Conservation (phyloP, 2,797 vertebrate species). For the Gallirallus australis region DNA sequence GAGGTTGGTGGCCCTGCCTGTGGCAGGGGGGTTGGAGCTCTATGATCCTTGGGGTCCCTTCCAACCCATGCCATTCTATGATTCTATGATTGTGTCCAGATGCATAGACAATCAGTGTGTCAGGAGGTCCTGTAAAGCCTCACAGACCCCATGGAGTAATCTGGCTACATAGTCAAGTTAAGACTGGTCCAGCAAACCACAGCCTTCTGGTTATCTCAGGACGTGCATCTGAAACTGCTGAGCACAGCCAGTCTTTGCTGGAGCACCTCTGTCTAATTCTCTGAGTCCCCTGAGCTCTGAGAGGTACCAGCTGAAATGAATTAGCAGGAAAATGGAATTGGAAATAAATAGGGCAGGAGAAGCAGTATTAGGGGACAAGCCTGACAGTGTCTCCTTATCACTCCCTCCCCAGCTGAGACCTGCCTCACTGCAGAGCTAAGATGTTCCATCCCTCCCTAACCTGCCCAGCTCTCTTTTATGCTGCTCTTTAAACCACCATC, state of each 20-base stretch:
- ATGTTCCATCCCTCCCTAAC: neutral
- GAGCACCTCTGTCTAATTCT: neutral
- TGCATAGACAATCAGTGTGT: neutral
- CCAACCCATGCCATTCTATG: too few species aligned
- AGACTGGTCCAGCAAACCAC: neutral
- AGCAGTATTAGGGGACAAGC: neutral
- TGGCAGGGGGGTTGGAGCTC: too few species aligned
- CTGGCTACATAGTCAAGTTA: neutral
- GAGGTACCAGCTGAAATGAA: neutral
- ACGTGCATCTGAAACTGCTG: neutral
- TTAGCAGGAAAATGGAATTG: neutral
- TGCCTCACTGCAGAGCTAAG: neutral
- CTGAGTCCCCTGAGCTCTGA: neutral
- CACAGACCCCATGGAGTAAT: neutral
- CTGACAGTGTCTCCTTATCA: neutral
- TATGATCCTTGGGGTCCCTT: too few species aligned
- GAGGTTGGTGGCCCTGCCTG: too few species aligned
- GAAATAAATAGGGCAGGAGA: neutral
- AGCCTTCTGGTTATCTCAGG: neutral
- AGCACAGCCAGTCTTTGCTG: neutral
- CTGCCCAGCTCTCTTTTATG: neutral
- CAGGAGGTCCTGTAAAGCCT: neutral
- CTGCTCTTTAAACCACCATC: neutral
- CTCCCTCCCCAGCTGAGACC: neutral
- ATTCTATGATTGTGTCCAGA: neutral